A percentile compares a stretch with the other conserved stretches of the same genome.
These are phyloP conservation scores for Pseudomyrmex cubaensis DNA, from an alignment of 1,140 invertebrate species.

Conservation along the genomic window DNA sequence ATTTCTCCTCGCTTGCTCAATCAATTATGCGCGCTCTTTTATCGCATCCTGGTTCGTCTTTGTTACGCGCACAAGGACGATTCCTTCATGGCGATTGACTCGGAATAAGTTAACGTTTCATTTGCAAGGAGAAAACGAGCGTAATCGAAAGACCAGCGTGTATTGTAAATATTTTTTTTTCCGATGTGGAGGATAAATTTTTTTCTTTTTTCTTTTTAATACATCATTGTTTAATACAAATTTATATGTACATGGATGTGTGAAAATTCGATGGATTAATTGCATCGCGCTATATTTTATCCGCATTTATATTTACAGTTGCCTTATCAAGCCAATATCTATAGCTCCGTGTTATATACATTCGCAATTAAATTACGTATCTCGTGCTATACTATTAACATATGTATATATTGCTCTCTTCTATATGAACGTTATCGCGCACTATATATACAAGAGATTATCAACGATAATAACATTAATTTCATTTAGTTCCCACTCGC, in stretches of 20 bases:
- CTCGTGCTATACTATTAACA: conserved; percentile 10
- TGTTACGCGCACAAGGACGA: background rate
- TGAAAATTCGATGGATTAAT: background rate
- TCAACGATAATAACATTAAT: conserved; percentile 27
- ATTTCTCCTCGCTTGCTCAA: conserved; percentile 31
- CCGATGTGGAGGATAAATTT: background rate
- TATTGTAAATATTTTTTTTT: background rate
- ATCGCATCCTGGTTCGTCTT: conserved; percentile 4
- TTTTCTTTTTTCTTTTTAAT: background rate
- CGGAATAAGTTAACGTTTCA: background rate
- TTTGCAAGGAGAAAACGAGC: background rate
- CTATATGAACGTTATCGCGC: conserved; percentile 15
- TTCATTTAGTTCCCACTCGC: background rate
- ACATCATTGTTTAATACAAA: too few relatives aligned
- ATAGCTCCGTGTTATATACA: background rate
- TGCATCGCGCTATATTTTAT: conserved; percentile 12
- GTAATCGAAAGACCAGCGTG: too few relatives aligned
- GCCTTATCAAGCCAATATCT: conserved; percentile 25
- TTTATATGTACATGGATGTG: too few relatives aligned
- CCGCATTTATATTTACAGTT: conserved; percentile 12
- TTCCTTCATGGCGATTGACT: background rate
- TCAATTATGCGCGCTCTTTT: background rate
- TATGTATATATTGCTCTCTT: conserved; percentile 17
- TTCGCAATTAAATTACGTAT: conserved; percentile 43
- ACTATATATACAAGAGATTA: conserved; percentile 10